Evolutionary conservation across 2,888 invertebrate genomes (phyloP).

Genomic region (Chaetogeoica ovagalla): DNA sequence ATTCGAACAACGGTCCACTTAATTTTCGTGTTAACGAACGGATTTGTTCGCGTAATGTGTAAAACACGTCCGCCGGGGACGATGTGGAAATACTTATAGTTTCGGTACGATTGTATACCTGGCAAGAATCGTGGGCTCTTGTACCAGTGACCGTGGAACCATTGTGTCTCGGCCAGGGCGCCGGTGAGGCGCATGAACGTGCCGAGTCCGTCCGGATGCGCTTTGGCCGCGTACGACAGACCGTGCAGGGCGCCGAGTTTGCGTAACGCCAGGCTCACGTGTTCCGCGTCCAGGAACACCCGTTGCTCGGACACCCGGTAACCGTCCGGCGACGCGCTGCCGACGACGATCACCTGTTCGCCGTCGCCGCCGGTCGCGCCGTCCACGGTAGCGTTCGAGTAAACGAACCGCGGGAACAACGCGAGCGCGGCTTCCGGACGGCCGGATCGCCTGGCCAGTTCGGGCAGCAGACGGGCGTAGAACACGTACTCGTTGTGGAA

Average conservation of each 20-base stretch:
- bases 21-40: no score
- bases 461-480: slow-evolving; percentile 55
- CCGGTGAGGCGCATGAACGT: not conserved
- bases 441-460: slow-evolving; percentile 39
- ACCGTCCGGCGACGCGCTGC: slow-evolving; percentile 53
- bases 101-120: not conserved
- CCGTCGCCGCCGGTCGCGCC: not conserved
- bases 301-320: slow-evolving; percentile 49
- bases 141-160: slow-evolving; percentile 42
- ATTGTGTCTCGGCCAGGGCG: slow-evolving; percentile 12
- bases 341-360: slow-evolving; percentile 54
- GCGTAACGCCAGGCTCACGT: slow-evolving; percentile 55
- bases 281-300: slow-evolving; percentile 55
- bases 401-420: slow-evolving; percentile 54
- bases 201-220: not conserved
- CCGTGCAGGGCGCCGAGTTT: slow-evolving; percentile 56
- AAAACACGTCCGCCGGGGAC: no score
- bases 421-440: slow-evolving; percentile 8
- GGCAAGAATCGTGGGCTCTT: slow-evolving; percentile 32
- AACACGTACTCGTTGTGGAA: slow-evolving; percentile 55
- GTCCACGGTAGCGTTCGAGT: slow-evolving; percentile 41
- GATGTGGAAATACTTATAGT: no score
- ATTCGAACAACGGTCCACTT: no score
- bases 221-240: slow-evolving; percentile 55
- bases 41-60: no score